These are phyloP conservation scores for Esperia sulphurella DNA, from an alignment of 2,888 invertebrate genomes.

Conservation along the genomic window DNA sequence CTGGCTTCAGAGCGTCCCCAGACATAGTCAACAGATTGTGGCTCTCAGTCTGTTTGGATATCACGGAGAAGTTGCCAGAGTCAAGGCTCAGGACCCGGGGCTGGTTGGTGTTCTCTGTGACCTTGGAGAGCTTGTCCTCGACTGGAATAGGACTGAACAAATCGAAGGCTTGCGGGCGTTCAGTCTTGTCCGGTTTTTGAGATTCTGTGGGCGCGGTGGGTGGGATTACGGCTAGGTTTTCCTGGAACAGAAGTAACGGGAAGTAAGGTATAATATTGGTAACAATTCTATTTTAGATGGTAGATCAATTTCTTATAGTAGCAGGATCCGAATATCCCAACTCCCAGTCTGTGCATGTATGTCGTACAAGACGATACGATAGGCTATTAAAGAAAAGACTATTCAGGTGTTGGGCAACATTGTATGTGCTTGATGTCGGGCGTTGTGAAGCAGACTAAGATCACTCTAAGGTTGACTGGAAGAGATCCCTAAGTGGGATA, in stretches of 20 bases:
- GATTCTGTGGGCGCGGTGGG: conserved; percentile 25
- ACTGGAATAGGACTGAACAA: conserved; percentile 76
- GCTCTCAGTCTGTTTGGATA: conserved; percentile 51
- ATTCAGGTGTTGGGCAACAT: too few relatives aligned
- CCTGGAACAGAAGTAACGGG: conserved; percentile 34
- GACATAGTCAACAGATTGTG: conserved; percentile 53
- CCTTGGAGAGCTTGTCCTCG: conserved; percentile 56
- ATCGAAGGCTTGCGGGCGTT: conserved; percentile 64
- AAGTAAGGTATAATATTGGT: too few relatives aligned
- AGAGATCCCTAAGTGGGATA: too few relatives aligned
- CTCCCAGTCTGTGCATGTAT: too few relatives aligned
- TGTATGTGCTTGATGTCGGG: too few relatives aligned
- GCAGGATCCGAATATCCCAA: too few relatives aligned
- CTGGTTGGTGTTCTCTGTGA: conserved; percentile 45
- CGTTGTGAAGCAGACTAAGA: too few relatives aligned
- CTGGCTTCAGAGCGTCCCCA: conserved; percentile 56
- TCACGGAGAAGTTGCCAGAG: conserved; percentile 66
- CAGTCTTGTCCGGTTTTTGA: conserved; percentile 34
- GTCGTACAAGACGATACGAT: too few relatives aligned
- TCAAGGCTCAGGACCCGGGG: conserved; percentile 61
- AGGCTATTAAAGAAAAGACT: too few relatives aligned
- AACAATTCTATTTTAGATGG: too few relatives aligned
- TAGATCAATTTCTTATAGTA: too few relatives aligned
- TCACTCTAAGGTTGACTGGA: too few relatives aligned
- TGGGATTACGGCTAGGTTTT: conserved; percentile 37